A percentile compares a stretch with the other conserved stretches of the same genome.
Evolutionary conservation across 2,888 invertebrate genomes (phyloP).

Genomic region (Plebejus melissa): DNA sequence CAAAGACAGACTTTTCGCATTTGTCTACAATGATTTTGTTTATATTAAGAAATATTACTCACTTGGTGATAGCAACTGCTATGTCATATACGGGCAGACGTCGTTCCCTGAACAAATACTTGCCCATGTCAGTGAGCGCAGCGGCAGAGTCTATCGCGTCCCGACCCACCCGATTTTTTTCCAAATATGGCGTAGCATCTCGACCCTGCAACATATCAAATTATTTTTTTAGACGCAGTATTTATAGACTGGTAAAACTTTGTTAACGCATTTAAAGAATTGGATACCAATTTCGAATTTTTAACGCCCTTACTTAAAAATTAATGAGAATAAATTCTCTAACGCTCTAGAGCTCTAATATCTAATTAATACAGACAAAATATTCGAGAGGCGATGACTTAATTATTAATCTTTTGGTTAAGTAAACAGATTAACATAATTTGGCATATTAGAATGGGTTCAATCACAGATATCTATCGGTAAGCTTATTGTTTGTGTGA

Average conservation of each 20-base stretch:
- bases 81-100: slow-evolving; percentile 96
- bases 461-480: not conserved
- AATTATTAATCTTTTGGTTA: too few relatives aligned
- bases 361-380: too few relatives aligned
- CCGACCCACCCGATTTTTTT: slow-evolving; percentile 94
- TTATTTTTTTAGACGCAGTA: not conserved
- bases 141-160: slow-evolving; percentile 97
- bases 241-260: not conserved
- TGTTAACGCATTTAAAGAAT: not conserved
- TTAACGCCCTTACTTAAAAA: too few relatives aligned
- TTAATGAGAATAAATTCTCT: too few relatives aligned
- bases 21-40: not conserved
- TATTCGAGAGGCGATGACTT: too few relatives aligned
- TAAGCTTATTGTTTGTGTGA: not conserved
- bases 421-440: not conserved
- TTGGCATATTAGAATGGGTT: not conserved
- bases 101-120: slow-evolving; percentile 96
- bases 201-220: slow-evolving; percentile 82
- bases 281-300: not conserved
- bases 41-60: slow-evolving; percentile 61
- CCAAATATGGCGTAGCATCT: slow-evolving; percentile 96
- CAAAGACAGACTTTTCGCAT: not conserved
- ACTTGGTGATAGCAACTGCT: slow-evolving; percentile 97
- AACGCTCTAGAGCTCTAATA: too few relatives aligned
- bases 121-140: slow-evolving; percentile 97